These are phyloP conservation scores for Enteromius radiatus DNA, from an alignment of 2,797 vertebrate species.

Conservation along the genomic window DNA sequence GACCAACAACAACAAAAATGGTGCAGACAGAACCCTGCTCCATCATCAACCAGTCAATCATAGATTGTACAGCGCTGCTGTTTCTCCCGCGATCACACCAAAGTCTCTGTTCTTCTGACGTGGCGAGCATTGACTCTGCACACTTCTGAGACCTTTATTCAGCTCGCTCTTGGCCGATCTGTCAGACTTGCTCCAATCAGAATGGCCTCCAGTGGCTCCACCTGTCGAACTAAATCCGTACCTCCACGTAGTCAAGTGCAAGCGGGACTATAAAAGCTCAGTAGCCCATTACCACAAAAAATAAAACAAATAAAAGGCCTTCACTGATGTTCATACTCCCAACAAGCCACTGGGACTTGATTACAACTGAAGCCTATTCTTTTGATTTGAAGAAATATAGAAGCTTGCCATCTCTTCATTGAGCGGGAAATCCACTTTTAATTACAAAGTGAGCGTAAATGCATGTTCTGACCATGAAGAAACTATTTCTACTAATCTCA, in stretches of 20 bases:
- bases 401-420: slow-evolving; percentile 4
- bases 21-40: neutral
- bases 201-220: slow-evolving; percentile 59
- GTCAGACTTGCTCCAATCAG: slow-evolving; percentile 69
- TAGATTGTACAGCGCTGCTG: neutral
- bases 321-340: slow-evolving; percentile 58
- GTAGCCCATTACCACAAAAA: slow-evolving; percentile 69
- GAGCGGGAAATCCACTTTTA: slow-evolving; percentile 46
- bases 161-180: slow-evolving; percentile 63
- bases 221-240: slow-evolving; percentile 66
- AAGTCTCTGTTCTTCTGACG: slow-evolving; percentile 38
- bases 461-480: slow-evolving; percentile 44
- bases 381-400: neutral
- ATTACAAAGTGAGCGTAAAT: slow-evolving; percentile 54
- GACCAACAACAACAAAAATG: neutral
- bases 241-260: slow-evolving; percentile 69
- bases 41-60: slow-evolving; percentile 17
- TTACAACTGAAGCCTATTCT: slow-evolving; percentile 36
- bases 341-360: slow-evolving; percentile 60
- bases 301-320: slow-evolving; percentile 56
- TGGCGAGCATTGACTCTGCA: slow-evolving; percentile 19
- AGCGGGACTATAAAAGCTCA: slow-evolving; percentile 70
- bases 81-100: slow-evolving; percentile 22
- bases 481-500: slow-evolving; percentile 32
- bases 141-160: slow-evolving; percentile 41